Base-by-base conservation (phyloP, 2,888 invertebrate species). In the Ommatoiulus sabulosus region DNA sequence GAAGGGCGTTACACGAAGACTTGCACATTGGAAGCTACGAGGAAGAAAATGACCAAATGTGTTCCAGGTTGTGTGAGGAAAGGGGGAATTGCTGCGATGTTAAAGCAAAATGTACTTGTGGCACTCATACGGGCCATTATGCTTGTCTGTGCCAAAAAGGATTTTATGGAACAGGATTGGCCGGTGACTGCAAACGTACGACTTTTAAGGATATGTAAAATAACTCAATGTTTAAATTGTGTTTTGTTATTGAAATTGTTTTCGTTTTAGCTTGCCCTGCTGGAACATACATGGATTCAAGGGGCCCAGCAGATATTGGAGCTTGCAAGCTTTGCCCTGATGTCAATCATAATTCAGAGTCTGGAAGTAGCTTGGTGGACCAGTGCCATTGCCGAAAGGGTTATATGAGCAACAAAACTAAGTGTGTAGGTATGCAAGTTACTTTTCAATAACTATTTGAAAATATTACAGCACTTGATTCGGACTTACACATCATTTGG, bases 1-100 rank as follows among this genome's bases (percentile, higher is more conserved):
- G 95, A 89, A 93, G 95, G 90, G 95, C 95, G 2, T 91, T 96
- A 8, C 95, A 95, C 91, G 94, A 95, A 92, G 96, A 96, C 93
- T 92, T 95, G 88, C 94, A 94, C 91, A 93, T 93, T 46, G 95
- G 95, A 0, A 93, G 93, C 85, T 95, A 95, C 90, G 92, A 95
- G 46, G 93, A 93, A 15, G 93, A 95, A 86, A 91, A 93, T 90
- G 91, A 92, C 7, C 91, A 92, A 84, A 93, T 94, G 35, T 95
- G 95, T 91, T 92, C 94, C 90, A 91, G 92, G 84, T 92, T 95
- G 35, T 95, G 95, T 91, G 63, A 87, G 10, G 89, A 90, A 20
- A 90, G 90, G 8, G 92, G 92, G n/a, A 91, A 91, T 87, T 95
- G 95, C 91, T 96, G 95, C 91, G 95, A 95, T 91, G 91, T 92